Evolutionary conservation across 1,140 invertebrate genomes (phyloP).

Genomic region (Goniozus legneri): DNA sequence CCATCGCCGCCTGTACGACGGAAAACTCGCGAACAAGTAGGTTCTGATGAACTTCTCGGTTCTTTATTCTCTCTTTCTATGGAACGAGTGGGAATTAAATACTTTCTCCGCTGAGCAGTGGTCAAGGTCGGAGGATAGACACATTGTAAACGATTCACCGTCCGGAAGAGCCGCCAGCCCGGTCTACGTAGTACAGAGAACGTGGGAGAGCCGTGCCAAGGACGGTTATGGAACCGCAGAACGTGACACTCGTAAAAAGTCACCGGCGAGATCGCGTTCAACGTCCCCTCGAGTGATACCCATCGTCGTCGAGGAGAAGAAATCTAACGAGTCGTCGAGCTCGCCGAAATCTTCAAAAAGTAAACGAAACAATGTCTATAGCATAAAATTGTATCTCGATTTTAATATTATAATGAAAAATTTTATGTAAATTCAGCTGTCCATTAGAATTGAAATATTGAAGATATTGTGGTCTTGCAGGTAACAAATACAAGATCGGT

Average conservation of each 20-base stretch:
- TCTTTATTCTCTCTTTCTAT: too few relatives aligned
- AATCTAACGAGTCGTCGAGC: slow-evolving; percentile 8
- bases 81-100: too few relatives aligned
- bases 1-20: slow-evolving; percentile 50
- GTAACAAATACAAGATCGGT: slow-evolving; percentile 56
- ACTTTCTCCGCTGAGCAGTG: too few relatives aligned
- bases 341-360: slow-evolving; percentile 17
- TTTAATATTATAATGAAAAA: too few relatives aligned
- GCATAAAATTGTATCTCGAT: too few relatives aligned
- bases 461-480: slow-evolving; percentile 29
- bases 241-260: slow-evolving; percentile 26
- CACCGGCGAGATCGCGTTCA: slow-evolving; percentile 49
- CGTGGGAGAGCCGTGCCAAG: slow-evolving; percentile 40
- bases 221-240: slow-evolving; percentile 22
- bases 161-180: slow-evolving; percentile 24
- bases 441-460: not conserved
- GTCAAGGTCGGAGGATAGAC: slow-evolving; percentile 25
- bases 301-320: slow-evolving; percentile 17
- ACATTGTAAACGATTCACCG: slow-evolving; percentile 16
- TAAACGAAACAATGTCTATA: too few relatives aligned
- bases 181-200: slow-evolving; percentile 40
- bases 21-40: too few relatives aligned
- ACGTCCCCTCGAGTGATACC: slow-evolving; percentile 42
- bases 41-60: too few relatives aligned
- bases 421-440: too few relatives aligned